Base-by-base conservation (phyloP, 2,888 invertebrate genomes). In the Orthonychiurus folsomi region DNA sequence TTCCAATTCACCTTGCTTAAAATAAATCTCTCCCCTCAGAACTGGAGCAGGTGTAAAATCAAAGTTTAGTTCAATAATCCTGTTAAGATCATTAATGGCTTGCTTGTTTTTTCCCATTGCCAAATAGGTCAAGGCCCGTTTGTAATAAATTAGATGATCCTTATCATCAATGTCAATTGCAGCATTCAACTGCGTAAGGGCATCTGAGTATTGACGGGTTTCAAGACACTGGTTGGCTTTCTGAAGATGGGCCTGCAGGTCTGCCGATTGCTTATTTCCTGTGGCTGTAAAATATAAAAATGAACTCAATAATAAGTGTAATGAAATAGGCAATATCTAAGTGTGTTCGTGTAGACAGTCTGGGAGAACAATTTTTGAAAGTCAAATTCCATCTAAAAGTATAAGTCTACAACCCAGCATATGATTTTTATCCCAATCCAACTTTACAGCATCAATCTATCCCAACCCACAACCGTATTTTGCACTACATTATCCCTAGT, bases 121-220 rank as follows among this genome's bases (percentile, higher is more conserved):
- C 76, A 97, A 83, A 79, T 92, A 52, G 5, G 20, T 52, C 37
- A 37, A 37, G 9, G 37, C 37, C 37, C 5, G 37, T 15, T 5
- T 37, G 37, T 37, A 99, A 76, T 92, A 91, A 59, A 94, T 94
- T 77, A 97, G 83, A 79, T 96, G 99, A 80, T 97, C 96, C 69
- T 83, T 84, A 50, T 95, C 92, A 79, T 99, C 97, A 18, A 90
- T 91, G 82, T 97, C 95, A 73, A 99, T 92, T 73, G 97, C 99
- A 66, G 93, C 90, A 81, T 99, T 96, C 79, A 94, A 99, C 77
- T 99, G 96, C 65, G 92, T 89, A 58, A 99, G 79, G 12, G 99
- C 97, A 80, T 99, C 97, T 56, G 91, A 87, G 68, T 96, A 84
- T 77, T 97, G 94, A 37, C 96, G 95, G 71, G 87, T 86, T 50